Base-by-base conservation (phyloP, 1,140 invertebrate species). In the Drepana arcuata region DNA sequence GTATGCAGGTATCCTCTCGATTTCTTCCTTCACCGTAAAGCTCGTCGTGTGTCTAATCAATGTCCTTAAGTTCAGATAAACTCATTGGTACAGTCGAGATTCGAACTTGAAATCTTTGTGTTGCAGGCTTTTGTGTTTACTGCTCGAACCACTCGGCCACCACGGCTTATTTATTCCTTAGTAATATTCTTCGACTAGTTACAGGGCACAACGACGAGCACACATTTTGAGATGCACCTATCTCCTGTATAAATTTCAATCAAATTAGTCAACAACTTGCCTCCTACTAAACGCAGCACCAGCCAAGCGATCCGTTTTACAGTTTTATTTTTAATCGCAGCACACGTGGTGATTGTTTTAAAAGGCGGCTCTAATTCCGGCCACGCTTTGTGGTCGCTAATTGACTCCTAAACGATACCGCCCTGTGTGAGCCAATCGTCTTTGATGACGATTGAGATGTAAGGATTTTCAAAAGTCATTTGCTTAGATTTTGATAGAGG, bases 201-300 rank as follows among this genome's bases (percentile, higher is more conserved):
- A n/a, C 14, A 16, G 2, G 14, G 6, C 14, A 1, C 14, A 30
- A 14, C 15, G 18, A n/a, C 7, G 10, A 18, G 14, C 11, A 2
- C 1, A 16, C 7, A 16, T 10, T 2, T 1, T 16, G 15, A 5
- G 11, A 32, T n/a, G 15, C 15, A 16, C 29, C 34, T 36, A 36
- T 29, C 25, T 14, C 15, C 15, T 10, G 34, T 36, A 18, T 36
- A 28, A 36, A 28, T 36, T 36, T 36, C 29, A 36, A 36, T 36
- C 14, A 1, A 5, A 10, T 16, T 1, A 1, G n/a, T 7, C 15
- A 1, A 6, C 1, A 14, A 14, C n/a, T 14, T 6, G 28, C n/a
- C n/a, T n/a, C n/a, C 14, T 18, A 29, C 29, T 16, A n/a, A 31
- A 31, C 29, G 15, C 33, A 15, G 14, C 33, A 24, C 11, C 33